Conservation (phyloP, 2,113 vertebrate species). For the Xiphophorus couchianus region DNA sequence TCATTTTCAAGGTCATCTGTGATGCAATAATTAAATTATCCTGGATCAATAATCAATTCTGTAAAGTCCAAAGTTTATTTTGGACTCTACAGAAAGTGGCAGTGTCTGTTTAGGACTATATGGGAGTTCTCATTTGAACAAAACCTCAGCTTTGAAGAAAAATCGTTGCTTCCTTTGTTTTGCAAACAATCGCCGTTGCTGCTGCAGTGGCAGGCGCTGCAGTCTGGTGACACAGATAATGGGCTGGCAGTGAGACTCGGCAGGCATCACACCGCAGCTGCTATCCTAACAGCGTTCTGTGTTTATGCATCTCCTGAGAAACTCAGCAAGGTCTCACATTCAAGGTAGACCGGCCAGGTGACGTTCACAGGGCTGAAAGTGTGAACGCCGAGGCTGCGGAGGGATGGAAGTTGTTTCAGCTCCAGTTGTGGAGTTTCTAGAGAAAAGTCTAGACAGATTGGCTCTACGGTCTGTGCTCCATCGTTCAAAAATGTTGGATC, state of each 20-base stretch:
- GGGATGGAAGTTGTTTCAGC: not conserved
- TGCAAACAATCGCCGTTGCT: not conserved
- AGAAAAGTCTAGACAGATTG: not conserved
- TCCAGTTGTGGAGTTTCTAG: not conserved
- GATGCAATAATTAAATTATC: not conserved
- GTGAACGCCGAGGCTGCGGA: not conserved
- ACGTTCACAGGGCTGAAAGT: not conserved
- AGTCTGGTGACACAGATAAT: conserved; percentile 8
- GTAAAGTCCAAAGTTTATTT: not conserved
- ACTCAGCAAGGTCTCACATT: not conserved
- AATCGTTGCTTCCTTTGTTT: not conserved
- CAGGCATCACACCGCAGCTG: not conserved
- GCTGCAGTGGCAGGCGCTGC: not conserved
- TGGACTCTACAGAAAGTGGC: not conserved
- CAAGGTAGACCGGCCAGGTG: not conserved
- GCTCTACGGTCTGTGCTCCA: not conserved
- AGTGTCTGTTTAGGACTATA: not conserved
- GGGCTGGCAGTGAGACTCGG: not conserved
- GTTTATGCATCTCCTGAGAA: not conserved
- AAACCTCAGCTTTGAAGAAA: not conserved
- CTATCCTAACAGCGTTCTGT: not conserved
- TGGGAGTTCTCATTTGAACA: not conserved
- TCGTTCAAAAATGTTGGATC: not conserved
- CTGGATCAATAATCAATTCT: conserved; percentile 4
- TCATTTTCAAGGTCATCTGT: conserved; percentile 1